A percentile compares a stretch with the other conserved stretches of the same genome.
These are phyloP conservation scores for Epicampocera succincta DNA, from an alignment of 2,888 invertebrate genomes.

Conservation along the genomic window DNA sequence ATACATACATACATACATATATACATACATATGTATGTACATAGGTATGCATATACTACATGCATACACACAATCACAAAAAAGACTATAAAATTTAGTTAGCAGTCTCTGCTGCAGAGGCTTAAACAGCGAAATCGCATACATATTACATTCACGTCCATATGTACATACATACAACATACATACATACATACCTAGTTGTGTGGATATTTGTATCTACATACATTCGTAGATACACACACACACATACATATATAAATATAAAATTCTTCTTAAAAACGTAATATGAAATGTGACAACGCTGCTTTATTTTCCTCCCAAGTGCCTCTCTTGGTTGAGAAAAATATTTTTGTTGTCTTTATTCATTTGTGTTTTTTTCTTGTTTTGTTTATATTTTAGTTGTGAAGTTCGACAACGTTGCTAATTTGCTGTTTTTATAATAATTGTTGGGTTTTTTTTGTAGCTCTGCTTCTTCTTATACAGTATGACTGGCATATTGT, in stretches of 20 bases:
- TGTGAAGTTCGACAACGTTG: conserved; percentile 63
- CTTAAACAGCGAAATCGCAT: background rate
- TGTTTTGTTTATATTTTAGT: conserved; percentile 48
- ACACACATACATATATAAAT: conserved; percentile 7
- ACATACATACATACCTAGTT: background rate
- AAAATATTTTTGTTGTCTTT: conserved; percentile 52
- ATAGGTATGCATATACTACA: background rate
- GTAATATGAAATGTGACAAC: conserved; percentile 75
- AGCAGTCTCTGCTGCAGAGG: conserved; percentile 25
- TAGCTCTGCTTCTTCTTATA: conserved; percentile 50
- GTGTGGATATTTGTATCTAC: background rate
- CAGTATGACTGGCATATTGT: conserved; percentile 52
- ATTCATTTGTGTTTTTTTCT: conserved; percentile 27
- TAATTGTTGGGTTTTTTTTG: conserved; percentile 65
- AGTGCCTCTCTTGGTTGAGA: conserved; percentile 25
- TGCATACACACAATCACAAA: conserved; percentile 62
- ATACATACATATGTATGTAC: background rate
- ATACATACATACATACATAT: background rate
- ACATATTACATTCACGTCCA: background rate
- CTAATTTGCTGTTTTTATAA: conserved; percentile 68
- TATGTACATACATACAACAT: too few species aligned
- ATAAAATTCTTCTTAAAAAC: conserved; percentile 71
- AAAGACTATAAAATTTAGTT: conserved; percentile 62
- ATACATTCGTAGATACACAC: conserved; percentile 18
- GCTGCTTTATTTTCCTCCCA: conserved; percentile 55